Base-by-base conservation (phyloP, 30 jellyfish, hydroid and myxozoan genomes). In the Calvadosia cruxmelitensis region DNA sequence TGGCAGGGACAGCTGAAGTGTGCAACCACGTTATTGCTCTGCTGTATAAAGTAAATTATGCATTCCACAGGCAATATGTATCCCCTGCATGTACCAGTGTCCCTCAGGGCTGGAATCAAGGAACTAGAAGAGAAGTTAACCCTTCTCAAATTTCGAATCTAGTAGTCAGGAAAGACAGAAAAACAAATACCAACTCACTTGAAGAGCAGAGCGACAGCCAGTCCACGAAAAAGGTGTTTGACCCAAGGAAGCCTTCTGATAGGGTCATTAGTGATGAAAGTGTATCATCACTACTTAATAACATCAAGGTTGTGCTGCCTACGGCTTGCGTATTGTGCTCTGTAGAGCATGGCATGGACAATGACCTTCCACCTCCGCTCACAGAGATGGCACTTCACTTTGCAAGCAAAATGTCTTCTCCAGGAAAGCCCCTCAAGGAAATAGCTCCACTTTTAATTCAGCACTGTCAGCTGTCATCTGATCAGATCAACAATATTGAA, bases 1-100 rank as follows among this genome's bases (percentile, higher is more conserved):
- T 52, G 77, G 79, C 84, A 0, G 84, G 84, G 2, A 30, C 81
- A 20, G 24, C 3, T 31, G 67, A 57, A 73, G 3, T 23, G 29
- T 73, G 69, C 70, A 73, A 31, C 67, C 71, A 73, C 42, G 79
- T 73, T 25, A 73, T 73, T 31, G 81, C 84, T 29, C 1, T 27
- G 16, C 81, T 73, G 29, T 73, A 62, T 49, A 29, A 73, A 34
- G 34, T 73, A 34, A 74, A 73, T 2, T 73, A 73, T 53, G 84
- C 84, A 7, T 16, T 49, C 33, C 62, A 13, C 42, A 57, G 29
- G 16, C 52, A 32, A 30, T 57, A 29, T n/a, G 16, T 29, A 12
- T 13, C 0, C 13, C 84, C 84, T 7, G 27, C 84, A 57, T 73
- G 78, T 0, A 73, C 84, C 0, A 26, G 29, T n/a, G 16, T 24